Base-by-base conservation (phyloP, 2,113 vertebrate species). In the Donacobius atricapilla region DNA sequence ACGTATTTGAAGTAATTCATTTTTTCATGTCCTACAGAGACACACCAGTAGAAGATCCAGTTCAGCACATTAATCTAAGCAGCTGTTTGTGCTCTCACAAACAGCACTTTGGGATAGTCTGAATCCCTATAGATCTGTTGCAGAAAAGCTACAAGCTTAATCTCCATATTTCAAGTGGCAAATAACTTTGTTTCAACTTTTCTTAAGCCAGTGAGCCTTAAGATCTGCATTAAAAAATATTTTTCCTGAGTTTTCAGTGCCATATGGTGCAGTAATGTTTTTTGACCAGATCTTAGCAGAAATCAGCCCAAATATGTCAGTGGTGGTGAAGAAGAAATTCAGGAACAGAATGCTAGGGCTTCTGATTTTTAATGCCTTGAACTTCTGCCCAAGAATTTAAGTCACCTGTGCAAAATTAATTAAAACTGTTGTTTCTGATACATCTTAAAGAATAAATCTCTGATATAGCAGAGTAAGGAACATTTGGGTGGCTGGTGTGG, bases 201-300 rank as follows among this genome's bases (percentile, higher is more conserved):
- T 71, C 80, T 91, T 64, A 58, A 68, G 48, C 53, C 89, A 91
- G 72, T 86, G 73, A 96, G 35, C 70, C 58, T 93, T 77, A 87
- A 90, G 79, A 91, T n/a, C 25, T 63, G 9, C 75, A 94, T 94
- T 57, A 10, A 57, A 64, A 51, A 57, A 77, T 87, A 40, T 27
- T 56, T 19, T 70, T 87, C 42, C 39, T 13, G 19, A 47, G 5
- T 51, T 56, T 72, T 79, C 13, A 7, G 35, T 45, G 39, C 24
- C 45, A 58, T 57, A 61, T 57, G 19, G n/a, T 60, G 18, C 37
- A 54, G 45, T 28, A 58, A 57, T n/a, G 10, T 23, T 40, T 83
- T 87, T 91, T 95, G 30, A 81, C 58, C 88, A 71, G 33, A 71
- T 71, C 68, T 88, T 93, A 68, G 33, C 77, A 95, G 79, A 66